Base-by-base conservation (phyloP, 2,113 vertebrate species). In the Aegithalos caudatus region DNA sequence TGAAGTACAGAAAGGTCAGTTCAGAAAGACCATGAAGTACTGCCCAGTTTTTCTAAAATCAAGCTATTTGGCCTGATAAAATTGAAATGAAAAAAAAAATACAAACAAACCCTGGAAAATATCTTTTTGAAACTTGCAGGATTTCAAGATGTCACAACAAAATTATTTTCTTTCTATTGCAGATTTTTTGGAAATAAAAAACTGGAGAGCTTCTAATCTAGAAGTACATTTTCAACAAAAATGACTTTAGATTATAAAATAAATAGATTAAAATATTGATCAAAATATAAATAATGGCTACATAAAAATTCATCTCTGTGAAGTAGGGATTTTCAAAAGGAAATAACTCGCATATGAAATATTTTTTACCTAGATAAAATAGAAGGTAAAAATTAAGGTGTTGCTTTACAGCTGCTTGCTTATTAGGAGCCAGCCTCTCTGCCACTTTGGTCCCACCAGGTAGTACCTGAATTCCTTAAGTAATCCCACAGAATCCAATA, bases 401-500 rank as follows among this genome's bases (percentile, higher is more conserved):
- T 48, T 88, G 22, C 3, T 2, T 51, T 81, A 79, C 69, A 91
- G 29, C 57, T 90, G 17, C 56, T 71, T 24, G 9, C 21, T 91
- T 95, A 54, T 54, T 94, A 91, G 65, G 44, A 48, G 40, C 35
- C 60, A 86, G 48, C 7, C 44, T 60, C 22, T 62, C 47, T 74
- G 69, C 22, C 61, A 56, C 61, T 89, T 92, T 48, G 19, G 60
- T 94, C 40, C 60, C 77, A 69, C 64, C 89, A 94, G 37, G 77
- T 86, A 95, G 37, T 89, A 91, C 57, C 69, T 4, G 3, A 91
- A 97, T 95, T 94, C 94, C 77, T 94, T 64, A 48, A 74, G 53
- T 94, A 97, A 96, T 96, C 94, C 88, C 56, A 72, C 8, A 7
- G 61, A 96, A 91, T 61, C 83, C 83, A 91, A 14, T 35, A 64